phyloP scores from a whole-genome alignment of 2,797 vertebrate species.

The Cirrhinus mrigala region DNA sequence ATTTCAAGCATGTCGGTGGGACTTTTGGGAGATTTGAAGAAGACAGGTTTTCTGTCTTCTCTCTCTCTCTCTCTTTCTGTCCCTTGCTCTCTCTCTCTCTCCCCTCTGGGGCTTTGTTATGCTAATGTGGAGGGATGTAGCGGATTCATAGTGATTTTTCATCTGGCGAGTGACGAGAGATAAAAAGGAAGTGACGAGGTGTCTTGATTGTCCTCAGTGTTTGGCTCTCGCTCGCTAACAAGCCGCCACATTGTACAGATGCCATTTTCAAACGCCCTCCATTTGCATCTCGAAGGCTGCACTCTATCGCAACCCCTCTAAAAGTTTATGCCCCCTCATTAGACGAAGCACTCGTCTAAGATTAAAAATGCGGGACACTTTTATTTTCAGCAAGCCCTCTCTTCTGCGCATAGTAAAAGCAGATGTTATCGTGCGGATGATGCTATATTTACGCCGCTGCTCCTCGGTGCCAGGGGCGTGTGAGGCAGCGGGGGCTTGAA shows the following conservation, averaged over 20 bases:
- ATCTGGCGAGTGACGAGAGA: conserved; percentile 93
- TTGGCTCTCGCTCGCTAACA: conserved; percentile 97
- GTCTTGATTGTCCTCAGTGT: conserved; percentile 95
- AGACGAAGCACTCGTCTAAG: conserved; percentile 75
- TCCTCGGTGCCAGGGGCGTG: conserved; percentile 35
- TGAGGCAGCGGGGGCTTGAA: conserved; percentile 43
- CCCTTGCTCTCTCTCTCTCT: conserved; percentile 65
- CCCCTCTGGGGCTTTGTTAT: conserved; percentile 92
- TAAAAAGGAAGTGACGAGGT: conserved; percentile 99
- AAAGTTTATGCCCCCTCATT: conserved; percentile 82
- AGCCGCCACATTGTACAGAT: conserved; percentile 92
- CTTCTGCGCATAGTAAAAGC: conserved; percentile 49
- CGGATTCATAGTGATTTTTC: conserved; percentile 97
- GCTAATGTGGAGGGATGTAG: conserved; percentile 97
- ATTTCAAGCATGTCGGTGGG: conserved; percentile 65
- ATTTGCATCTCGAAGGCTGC: conserved; percentile 86
- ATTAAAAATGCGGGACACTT: conserved; percentile 79
- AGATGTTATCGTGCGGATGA: conserved; percentile 42
- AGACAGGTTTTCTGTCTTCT: conserved; percentile 69
- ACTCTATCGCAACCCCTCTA: conserved; percentile 67
- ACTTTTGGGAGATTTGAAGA: conserved; percentile 73
- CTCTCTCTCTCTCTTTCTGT: conserved; percentile 77
- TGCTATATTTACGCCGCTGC: conserved; percentile 53
- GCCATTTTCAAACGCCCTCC: conserved; percentile 89
- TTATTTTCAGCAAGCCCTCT: conserved; percentile 69